Base-by-base conservation (phyloP, 1,140 invertebrate genomes). In the Dreissena rostriformis region DNA sequence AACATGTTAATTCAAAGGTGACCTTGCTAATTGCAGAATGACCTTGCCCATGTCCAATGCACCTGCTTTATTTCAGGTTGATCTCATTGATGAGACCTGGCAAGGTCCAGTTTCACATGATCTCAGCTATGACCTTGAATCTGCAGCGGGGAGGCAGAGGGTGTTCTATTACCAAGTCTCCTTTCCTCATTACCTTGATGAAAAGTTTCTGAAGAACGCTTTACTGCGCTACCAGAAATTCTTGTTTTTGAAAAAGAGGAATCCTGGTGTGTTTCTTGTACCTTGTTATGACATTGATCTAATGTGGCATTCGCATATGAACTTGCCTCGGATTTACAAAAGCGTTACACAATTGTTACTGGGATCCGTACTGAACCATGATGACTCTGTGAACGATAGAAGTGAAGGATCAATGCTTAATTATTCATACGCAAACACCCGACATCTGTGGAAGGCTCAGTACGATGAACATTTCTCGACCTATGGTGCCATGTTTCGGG, bases 241-340 rank as follows among this genome's bases (percentile, higher is more conserved):
- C 86, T 81, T 94, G n/a, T 87, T 89, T 49, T 77, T 94, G 53
- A 94, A 93, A 86, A 87, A 91, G 55, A 86, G 84, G 0, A 91
- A 93, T 86, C 86, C 91, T 11, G 91, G 93, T 29, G 85, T 88
- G 28, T 94, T 94, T 78, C 85, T 94, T 8, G 93, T 94, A 1
- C 94, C 94, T 0, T 94, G 94, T 86, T 94, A 94, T 82, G 94
- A 94, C 79, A 93, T 94, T 75, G 94, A 94, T 81, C 72, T 94
- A 4, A 90, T 94, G 53, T 94, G 94, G 94, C 94, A 94, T 84
- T 89, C 92, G 8, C 94, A 94, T 87, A 93, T 94, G 83, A 80
- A 94, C 52, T 90, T 93, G 84, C 92, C 93, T 22, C 19, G 82
- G 24, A 87, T 74, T 55, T 94, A 94, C 83, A 79, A 87, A 61